These are phyloP conservation scores for Psilopsiagon aymara DNA, from an alignment of 2,113 vertebrate genomes.

Conservation along the genomic window DNA sequence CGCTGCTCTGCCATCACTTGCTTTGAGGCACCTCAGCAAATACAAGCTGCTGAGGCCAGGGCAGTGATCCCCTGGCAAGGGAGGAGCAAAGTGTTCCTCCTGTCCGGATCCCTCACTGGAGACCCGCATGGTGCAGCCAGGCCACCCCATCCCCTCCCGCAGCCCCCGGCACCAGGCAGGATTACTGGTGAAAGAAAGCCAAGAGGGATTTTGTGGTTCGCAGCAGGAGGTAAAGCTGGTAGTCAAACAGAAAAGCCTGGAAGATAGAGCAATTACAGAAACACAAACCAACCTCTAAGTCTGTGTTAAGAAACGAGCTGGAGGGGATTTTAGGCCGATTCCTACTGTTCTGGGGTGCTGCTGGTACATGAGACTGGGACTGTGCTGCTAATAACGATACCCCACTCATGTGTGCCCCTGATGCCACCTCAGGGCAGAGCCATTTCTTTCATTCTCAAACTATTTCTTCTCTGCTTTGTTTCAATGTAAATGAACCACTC, in stretches of 20 bases:
- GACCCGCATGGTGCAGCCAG: not conserved
- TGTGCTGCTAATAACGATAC: not conserved
- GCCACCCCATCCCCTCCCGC: not conserved
- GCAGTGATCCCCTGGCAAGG: not conserved
- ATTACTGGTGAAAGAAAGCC: not conserved
- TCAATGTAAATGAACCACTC: not conserved
- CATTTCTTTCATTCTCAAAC: not conserved
- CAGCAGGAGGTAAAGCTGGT: not conserved
- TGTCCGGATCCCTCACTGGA: not conserved
- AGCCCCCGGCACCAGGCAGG: not conserved
- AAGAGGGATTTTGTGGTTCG: not conserved
- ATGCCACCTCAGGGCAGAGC: not conserved
- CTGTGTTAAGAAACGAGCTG: not conserved
- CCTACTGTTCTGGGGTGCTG: not conserved
- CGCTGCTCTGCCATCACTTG: fast-evolving
- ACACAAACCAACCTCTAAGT: not conserved
- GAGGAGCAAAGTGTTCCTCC: not conserved
- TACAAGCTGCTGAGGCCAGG: not conserved
- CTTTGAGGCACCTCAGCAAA: not conserved
- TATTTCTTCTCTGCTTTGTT: not conserved
- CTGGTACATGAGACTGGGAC: not conserved
- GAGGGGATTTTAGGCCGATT: not conserved
- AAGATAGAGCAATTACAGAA: constrained; percentile 1
- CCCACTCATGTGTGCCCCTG: not conserved
- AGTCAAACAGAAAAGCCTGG: not conserved